phyloP scores from a whole-genome alignment of 2,888 invertebrate species.

The Lasioglossum oenotherae region DNA sequence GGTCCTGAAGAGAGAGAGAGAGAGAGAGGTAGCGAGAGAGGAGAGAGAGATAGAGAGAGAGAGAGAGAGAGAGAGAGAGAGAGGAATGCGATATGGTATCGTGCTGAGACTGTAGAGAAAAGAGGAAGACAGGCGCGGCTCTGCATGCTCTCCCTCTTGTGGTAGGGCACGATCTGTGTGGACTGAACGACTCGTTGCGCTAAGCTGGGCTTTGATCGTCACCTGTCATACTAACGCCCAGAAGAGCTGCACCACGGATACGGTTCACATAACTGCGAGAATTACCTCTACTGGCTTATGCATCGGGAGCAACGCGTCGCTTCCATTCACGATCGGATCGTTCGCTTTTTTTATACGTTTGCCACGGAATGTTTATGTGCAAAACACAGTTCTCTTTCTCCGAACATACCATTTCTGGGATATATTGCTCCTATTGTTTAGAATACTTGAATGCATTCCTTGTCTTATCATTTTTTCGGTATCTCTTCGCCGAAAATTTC shows the following conservation, averaged over 20 bases:
- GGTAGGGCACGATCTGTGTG: constrained; percentile 74
- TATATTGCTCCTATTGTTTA: not conserved
- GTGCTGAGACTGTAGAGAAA: constrained; percentile 34
- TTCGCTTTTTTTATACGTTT: not conserved
- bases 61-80: constrained; percentile 14
- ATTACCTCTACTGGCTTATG: constrained; percentile 61
- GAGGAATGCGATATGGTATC: constrained; percentile 21
- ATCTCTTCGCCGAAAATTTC: not conserved
- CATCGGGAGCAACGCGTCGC: constrained; percentile 16
- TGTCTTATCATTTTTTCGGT: too few species aligned
- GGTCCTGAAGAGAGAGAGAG: constrained; percentile 22
- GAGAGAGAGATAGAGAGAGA: not conserved
- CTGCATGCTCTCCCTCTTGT: constrained; percentile 62
- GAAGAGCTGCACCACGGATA: constrained; percentile 57
- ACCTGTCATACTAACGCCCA: constrained; percentile 77
- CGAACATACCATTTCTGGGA: not conserved
- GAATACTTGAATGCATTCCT: not conserved
- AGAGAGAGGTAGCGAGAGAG: not conserved
- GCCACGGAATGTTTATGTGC: not conserved
- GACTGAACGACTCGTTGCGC: constrained; percentile 81
- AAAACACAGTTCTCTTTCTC: not conserved
- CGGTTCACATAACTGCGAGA: constrained; percentile 63
- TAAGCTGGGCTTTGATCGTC: constrained; percentile 82
- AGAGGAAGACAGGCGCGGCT: constrained; percentile 38
- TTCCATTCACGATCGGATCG: constrained; percentile 9